Conservation (phyloP, 2,888 invertebrate species). For the Ptychoptera contaminata region DNA sequence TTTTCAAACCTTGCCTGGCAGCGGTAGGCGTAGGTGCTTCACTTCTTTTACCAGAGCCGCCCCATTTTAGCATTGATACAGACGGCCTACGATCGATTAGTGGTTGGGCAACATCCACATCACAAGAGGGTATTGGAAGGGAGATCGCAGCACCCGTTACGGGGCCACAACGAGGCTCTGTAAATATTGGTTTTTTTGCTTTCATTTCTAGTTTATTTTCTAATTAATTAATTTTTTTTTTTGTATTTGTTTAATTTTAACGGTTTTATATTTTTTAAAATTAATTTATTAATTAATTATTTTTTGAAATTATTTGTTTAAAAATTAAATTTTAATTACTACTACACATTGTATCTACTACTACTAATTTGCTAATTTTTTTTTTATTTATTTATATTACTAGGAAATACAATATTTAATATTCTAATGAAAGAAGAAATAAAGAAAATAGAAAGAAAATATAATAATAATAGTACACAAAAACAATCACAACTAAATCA, state of each 20-base stretch:
- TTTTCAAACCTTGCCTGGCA: constrained; percentile 38
- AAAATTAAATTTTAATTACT: no score
- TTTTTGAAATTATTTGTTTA: no score
- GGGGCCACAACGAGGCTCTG: constrained; percentile 58
- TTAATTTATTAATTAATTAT: no score
- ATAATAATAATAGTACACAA: constrained; percentile 4
- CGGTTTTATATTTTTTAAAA: no score
- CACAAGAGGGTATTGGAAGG: constrained; percentile 39
- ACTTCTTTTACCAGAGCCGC: constrained; percentile 22
- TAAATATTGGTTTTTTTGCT: constrained; percentile 17
- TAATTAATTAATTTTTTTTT: constrained; percentile 5
- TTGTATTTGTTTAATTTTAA: constrained; percentile 6
- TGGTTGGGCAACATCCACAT: constrained; percentile 54
- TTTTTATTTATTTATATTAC: no score
- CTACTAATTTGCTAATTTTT: no score
- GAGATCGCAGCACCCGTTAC: constrained; percentile 37
- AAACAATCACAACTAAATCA: constrained; percentile 1
- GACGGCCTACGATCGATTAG: constrained; percentile 51
- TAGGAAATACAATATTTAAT: no score
- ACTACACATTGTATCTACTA: no score
- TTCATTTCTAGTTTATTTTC: constrained; percentile 8
- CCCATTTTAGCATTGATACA: constrained; percentile 41
- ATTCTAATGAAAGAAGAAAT: constrained; percentile 10
- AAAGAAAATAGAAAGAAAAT: not conserved
- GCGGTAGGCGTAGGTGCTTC: constrained; percentile 21